These are phyloP conservation scores for Mongoloraphidia duomilia DNA, from an alignment of 2,888 invertebrate genomes.

Conservation along the genomic window DNA sequence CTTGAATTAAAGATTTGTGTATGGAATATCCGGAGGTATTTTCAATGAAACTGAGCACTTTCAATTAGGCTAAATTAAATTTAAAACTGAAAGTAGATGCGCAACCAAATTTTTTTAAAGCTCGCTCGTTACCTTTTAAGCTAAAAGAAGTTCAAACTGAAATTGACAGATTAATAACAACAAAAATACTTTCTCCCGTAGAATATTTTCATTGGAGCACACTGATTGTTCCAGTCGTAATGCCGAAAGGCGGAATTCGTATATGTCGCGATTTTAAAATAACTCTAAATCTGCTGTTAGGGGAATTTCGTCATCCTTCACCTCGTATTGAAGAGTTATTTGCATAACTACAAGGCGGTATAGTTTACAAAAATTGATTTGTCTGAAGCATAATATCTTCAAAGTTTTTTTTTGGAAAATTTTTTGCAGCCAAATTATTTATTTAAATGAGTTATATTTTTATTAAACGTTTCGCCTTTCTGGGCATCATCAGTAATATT, in stretches of 20 bases:
- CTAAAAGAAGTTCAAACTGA: conserved; percentile 5
- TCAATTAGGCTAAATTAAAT: background rate
- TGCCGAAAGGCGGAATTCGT: conserved; percentile 16
- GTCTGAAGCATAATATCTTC: conserved; percentile 6
- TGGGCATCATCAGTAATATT: too few relatives aligned
- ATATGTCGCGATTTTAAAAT: conserved; percentile 22
- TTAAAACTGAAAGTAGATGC: conserved; percentile 4
- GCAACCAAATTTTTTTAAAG: conserved; percentile 14
- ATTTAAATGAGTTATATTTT: too few relatives aligned
- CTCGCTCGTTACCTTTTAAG: conserved; percentile 16
- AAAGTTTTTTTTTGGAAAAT: too few relatives aligned
- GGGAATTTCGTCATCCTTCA: conserved; percentile 5
- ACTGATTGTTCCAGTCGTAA: conserved; percentile 20
- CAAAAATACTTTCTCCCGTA: conserved; percentile 13
- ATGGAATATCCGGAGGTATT: too few relatives aligned
- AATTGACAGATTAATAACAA: conserved; percentile 12
- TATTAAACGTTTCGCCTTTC: too few relatives aligned
- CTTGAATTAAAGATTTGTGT: too few relatives aligned
- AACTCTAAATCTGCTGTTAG: conserved; percentile 7
- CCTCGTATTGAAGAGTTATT: conserved; percentile 11
- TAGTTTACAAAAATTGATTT: conserved; percentile 17
- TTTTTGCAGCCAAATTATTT: too few relatives aligned
- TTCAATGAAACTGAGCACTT: background rate
- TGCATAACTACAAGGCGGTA: conserved; percentile 14
- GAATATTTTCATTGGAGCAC: conserved; percentile 20